phyloP scores from a whole-genome alignment of 2,113 vertebrate species.

The Eubucco bourcierii region DNA sequence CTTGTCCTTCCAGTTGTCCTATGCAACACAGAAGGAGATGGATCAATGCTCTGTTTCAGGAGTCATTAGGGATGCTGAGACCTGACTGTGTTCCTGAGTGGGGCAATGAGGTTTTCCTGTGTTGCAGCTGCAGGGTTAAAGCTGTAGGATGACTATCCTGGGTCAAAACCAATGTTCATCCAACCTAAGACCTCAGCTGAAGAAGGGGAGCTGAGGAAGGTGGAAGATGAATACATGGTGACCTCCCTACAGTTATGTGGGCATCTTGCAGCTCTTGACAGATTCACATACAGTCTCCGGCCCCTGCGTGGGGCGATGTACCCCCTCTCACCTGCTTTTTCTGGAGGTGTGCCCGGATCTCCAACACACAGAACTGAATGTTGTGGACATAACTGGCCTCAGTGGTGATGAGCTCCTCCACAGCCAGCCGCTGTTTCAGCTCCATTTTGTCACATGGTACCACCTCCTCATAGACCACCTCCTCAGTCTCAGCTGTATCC shows the following conservation, averaged over 20 bases:
- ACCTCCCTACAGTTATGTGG: background rate
- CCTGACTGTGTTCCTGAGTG: fast-evolving
- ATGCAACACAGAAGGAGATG: background rate
- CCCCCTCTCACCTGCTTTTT: slow-evolving; percentile 59
- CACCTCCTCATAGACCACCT: slow-evolving; percentile 28
- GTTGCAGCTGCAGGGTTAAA: background rate
- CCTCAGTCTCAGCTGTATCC: background rate
- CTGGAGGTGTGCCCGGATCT: slow-evolving; percentile 82
- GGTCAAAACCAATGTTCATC: background rate
- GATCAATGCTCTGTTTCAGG: background rate
- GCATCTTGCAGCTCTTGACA: fast-evolving
- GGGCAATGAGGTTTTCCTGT: background rate
- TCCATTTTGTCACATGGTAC: slow-evolving; percentile 60
- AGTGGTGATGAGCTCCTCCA: slow-evolving; percentile 85
- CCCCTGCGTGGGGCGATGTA: fast-evolving
- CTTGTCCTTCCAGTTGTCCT: background rate
- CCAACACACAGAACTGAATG: slow-evolving; percentile 78
- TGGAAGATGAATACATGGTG: background rate
- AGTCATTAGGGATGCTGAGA: background rate
- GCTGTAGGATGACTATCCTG: fast-evolving
- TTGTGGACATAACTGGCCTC: slow-evolving; percentile 85
- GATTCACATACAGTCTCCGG: background rate
- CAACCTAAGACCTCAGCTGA: background rate
- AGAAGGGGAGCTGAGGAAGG: background rate
- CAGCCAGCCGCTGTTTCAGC: slow-evolving; percentile 80